Base-by-base conservation (phyloP, 2,888 invertebrate species). In the Drosophila antonietae region DNA sequence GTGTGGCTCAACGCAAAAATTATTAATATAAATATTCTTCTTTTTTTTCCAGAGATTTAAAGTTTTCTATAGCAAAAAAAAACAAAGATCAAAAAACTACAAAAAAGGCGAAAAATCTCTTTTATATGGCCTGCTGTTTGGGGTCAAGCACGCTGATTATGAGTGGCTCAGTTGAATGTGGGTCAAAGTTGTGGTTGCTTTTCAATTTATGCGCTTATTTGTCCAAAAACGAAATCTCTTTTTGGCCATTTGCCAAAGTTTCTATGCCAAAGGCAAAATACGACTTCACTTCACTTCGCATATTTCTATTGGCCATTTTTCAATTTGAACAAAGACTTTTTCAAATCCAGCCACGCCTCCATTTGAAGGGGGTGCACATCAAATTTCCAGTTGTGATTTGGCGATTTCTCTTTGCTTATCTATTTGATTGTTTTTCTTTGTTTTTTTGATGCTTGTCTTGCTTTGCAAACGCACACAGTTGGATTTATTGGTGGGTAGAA, bases 121-220 rank as follows among this genome's bases (percentile, higher is more conserved):
- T 51, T 51, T 51, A 46, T 59, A 46, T 62, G n/a, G 39, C 20
- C 31, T 18, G 47, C 58, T 49, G 59, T 52, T 46, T 52, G 33
- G 69, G 69, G 80, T 82, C 82, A 81, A 69, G 62, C 60, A 9
- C 37, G 59, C 53, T 53, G 51, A 47, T 47, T 58, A 49, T 68
- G 58, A 65, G 65, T 68, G 73, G 66, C 66, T 68, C 51, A 39
- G 15, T 46, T 43, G 58, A 59, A 80, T 76, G 66, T 80, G 55
- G 79, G 79, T 67, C 79, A 83, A 68, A 68, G 64, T 37, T 59
- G 59, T 75, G 70, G 75, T 56, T 67, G 70, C 67, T 76, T 64
- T 72, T 76, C 77, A 75, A 79, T 83, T 80, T 79, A 79, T 79
- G 81, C 81, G 80, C 78, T 79, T 79, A 63, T 79, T 82, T 79